These are phyloP conservation scores for Drosophila sp. DNA, from an alignment of 1,140 invertebrate species.

Conservation along the genomic window DNA sequence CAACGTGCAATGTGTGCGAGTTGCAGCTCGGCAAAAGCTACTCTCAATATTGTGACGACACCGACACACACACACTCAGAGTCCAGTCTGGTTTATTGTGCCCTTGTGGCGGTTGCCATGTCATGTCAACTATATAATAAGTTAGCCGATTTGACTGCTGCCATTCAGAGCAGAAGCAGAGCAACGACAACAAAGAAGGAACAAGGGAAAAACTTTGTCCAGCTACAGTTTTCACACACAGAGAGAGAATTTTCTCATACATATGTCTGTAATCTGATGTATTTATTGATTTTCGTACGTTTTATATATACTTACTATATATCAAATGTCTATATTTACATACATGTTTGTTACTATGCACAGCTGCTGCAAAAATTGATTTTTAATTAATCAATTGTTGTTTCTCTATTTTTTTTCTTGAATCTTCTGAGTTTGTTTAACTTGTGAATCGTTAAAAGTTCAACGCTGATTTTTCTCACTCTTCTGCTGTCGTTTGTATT, in stretches of 20 bases:
- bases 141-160: constrained; percentile 46
- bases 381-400: constrained; percentile 38
- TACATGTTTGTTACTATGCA: neutral
- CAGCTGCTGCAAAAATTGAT: constrained; percentile 32
- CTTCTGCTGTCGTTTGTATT: constrained; percentile 4
- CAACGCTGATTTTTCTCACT: neutral
- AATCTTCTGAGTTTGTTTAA: neutral
- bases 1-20: constrained; percentile 14
- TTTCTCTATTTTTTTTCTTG: constrained; percentile 3
- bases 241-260: neutral
- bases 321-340: constrained; percentile 14
- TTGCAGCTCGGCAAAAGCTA: neutral
- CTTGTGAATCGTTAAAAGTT: neutral
- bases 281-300: constrained; percentile 29
- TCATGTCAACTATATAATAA: constrained; percentile 53
- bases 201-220: constrained; percentile 24
- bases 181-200: neutral
- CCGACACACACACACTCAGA: too few relatives aligned
- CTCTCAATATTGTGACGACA: constrained; percentile 16
- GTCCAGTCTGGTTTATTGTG: constrained; percentile 22
- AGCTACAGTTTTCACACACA: constrained; percentile 21
- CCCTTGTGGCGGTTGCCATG: constrained; percentile 29
- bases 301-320: too few relatives aligned
- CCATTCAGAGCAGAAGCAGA: constrained; percentile 6
- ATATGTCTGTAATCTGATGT: constrained; percentile 27